These are phyloP conservation scores for Cynaeus angustus DNA, from an alignment of 2,888 invertebrate genomes.

Conservation along the genomic window DNA sequence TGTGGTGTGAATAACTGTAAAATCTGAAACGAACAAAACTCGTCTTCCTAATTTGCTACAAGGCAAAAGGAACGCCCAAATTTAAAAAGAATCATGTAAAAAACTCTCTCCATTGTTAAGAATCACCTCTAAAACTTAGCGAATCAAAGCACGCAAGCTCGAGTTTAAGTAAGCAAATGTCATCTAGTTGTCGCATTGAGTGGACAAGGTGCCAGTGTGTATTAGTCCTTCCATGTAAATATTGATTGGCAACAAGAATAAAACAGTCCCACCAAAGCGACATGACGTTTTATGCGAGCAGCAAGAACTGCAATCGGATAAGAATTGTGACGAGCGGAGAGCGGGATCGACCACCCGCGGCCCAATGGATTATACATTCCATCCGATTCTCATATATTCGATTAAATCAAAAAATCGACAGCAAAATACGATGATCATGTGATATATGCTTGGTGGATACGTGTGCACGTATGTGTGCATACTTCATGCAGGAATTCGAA, in stretches of 20 bases:
- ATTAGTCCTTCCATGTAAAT: slow-evolving; percentile 37
- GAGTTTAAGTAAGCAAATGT: not conserved
- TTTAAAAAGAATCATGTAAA: no score
- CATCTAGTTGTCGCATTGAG: slow-evolving; percentile 2
- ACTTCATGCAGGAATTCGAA: slow-evolving; percentile 56
- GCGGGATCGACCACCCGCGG: slow-evolving; percentile 59
- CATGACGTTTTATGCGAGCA: slow-evolving; percentile 35
- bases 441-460: slow-evolving; percentile 56
- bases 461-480: slow-evolving; percentile 55
- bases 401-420: slow-evolving; percentile 59
- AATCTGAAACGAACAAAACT: no score
- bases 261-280: slow-evolving; percentile 25
- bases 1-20: no score
- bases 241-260: slow-evolving; percentile 34
- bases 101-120: no score
- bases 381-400: slow-evolving; percentile 60
- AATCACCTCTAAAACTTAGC: no score
- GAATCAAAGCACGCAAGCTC: no score
- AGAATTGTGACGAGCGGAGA: slow-evolving; percentile 43
- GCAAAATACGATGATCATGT: slow-evolving; percentile 52
- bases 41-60: no score
- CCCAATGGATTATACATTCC: slow-evolving; percentile 60
- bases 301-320: slow-evolving; percentile 32
- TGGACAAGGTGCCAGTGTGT: slow-evolving; percentile 8
- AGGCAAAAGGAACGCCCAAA: no score